Conservation (phyloP, 64 coral and sea anemone genomes). For the Porites australiensis region DNA sequence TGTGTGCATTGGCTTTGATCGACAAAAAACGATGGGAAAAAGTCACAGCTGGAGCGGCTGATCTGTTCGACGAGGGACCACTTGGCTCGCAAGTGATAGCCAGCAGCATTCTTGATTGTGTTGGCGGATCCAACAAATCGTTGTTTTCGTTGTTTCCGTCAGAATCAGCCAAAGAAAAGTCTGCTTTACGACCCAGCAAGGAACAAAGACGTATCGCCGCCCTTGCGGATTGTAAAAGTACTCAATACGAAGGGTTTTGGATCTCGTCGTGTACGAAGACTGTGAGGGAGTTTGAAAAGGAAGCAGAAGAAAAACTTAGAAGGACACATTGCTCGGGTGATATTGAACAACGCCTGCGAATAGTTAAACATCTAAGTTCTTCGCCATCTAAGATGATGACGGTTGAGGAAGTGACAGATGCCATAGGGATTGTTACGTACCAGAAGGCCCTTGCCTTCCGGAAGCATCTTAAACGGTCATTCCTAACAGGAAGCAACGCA, state of each 20-base stretch:
- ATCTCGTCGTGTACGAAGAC: neutral
- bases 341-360: neutral
- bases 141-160: neutral
- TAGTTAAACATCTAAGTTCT: neutral
- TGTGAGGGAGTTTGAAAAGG: neutral
- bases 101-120: neutral
- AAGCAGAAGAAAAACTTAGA: neutral
- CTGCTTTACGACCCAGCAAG: neutral
- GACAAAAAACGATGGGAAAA: constrained; percentile 20
- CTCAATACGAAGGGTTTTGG: neutral
- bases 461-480: neutral
- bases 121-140: neutral
- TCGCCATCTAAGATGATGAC: constrained; percentile 13
- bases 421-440: neutral
- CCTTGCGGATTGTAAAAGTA: constrained; percentile 1
- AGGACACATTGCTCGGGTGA: neutral
- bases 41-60: constrained; percentile 5
- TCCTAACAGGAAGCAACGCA: neutral
- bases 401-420: neutral
- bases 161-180: neutral
- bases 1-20: neutral
- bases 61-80: neutral
- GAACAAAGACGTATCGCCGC: neutral
- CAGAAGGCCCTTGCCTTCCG: neutral
- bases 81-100: neutral